phyloP scores from a whole-genome alignment of 2,888 invertebrate species.

The Archips crataeganus region DNA sequence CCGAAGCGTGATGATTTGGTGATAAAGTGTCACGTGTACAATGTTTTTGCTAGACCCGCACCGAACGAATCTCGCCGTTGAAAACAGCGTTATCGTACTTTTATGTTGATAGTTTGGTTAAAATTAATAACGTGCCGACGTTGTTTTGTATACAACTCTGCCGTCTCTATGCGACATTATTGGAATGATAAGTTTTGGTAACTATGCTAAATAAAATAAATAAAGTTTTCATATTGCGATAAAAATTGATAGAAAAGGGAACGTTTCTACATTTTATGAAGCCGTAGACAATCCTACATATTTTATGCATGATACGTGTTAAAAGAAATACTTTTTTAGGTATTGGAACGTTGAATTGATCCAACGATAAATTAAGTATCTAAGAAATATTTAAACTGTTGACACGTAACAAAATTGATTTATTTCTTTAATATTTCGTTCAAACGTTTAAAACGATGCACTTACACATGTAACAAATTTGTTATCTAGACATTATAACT shows the following conservation, averaged over 20 bases:
- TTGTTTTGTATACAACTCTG: constrained; percentile 39
- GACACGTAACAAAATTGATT: too few relatives aligned
- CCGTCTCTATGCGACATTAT: constrained; percentile 33
- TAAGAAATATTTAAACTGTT: not conserved
- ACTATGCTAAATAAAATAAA: not conserved
- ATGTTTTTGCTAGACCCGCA: constrained; percentile 43
- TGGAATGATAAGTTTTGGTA: constrained; percentile 8
- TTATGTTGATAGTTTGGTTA: constrained; percentile 38
- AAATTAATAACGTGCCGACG: constrained; percentile 32
- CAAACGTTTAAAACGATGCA: not conserved
- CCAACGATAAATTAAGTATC: not conserved
- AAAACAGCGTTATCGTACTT: constrained; percentile 62
- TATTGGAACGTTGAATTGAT: too few relatives aligned
- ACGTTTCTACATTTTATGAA: too few relatives aligned
- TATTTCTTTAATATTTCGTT: not conserved
- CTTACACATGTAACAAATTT: not conserved
- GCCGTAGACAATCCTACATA: too few relatives aligned
- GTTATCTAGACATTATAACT: constrained; percentile 21
- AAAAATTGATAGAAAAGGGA: too few relatives aligned
- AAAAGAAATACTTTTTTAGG: too few relatives aligned
- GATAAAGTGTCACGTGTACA: constrained; percentile 52
- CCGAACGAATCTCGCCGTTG: constrained; percentile 46
- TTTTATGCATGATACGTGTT: too few relatives aligned
- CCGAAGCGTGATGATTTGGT: constrained; percentile 34
- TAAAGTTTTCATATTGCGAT: not conserved